These are phyloP conservation scores for Myripristis murdjan DNA, from an alignment of 2,797 vertebrate species.

Conservation along the genomic window DNA sequence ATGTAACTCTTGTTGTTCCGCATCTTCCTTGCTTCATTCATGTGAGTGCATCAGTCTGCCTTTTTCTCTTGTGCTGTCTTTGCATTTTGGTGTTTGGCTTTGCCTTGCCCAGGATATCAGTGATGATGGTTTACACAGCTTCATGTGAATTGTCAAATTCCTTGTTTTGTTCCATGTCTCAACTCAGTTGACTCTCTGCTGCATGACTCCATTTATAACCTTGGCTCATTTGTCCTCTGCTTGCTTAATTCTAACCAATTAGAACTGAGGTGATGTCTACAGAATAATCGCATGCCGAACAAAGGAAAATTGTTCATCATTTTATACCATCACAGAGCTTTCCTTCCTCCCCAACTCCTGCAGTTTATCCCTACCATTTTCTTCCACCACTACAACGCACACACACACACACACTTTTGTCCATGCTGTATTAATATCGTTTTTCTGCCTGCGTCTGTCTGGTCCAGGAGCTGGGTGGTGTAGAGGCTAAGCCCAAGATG, in stretches of 20 bases:
- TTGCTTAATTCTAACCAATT: constrained; percentile 13
- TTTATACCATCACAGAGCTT: neutral
- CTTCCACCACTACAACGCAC: neutral
- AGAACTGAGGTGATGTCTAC: neutral
- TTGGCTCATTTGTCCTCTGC: constrained; percentile 8
- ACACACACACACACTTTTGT: neutral
- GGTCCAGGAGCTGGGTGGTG: constrained; percentile 87
- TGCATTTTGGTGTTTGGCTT: neutral
- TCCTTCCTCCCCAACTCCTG: neutral
- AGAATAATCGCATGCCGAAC: neutral
- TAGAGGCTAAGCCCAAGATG: constrained; percentile 86
- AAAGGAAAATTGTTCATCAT: neutral
- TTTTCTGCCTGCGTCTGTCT: constrained; percentile 43
- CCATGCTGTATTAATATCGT: neutral
- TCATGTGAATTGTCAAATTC: constrained; percentile 4
- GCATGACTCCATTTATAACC: constrained; percentile 1
- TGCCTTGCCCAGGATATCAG: constrained; percentile 20
- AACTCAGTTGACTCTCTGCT: constrained; percentile 7
- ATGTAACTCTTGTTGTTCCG: constrained; percentile 42
- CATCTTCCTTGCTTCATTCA: constrained; percentile 47
- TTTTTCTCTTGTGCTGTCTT: constrained; percentile 8
- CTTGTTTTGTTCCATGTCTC: constrained; percentile 21
- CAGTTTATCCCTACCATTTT: neutral
- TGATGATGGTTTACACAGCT: constrained; percentile 9
- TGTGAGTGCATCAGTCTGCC: constrained; percentile 25